Evolutionary conservation across 2,888 invertebrate species (phyloP), one percentile per base, ranked within the genome.

Genomic region (Polymixis lichenea): DNA sequence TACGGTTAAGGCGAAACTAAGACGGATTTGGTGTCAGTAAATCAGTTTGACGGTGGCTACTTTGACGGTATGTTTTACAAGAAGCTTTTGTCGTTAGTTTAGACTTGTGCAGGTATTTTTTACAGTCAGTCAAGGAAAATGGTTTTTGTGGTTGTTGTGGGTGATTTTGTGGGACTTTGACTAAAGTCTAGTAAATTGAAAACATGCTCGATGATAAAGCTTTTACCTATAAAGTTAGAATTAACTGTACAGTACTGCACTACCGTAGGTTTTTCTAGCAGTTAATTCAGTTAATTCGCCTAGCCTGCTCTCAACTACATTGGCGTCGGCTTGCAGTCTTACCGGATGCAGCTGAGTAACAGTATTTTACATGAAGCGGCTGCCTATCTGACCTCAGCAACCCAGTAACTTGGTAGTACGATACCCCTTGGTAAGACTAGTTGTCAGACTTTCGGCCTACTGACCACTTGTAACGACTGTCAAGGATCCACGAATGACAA

Each of bases 1-100:
- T 91, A 86, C 78, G 77, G 75, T 62, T 78, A 62, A 79, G 81
- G 69, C 69, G 38, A 76, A 82, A 64, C 68, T 80, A 61, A n/a
- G 38, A 74, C 65, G 43, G 69, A 51, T 77, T 84, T 60, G 58
- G 66, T 60, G 28, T 61, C 70, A 64, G 32, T 72, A 51, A 53
- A 53, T 55, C n/a, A 9, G 22, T 62, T 61, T 62, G 32, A 71
- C 17, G 56, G 46, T 71, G 53, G 53, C 53, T 72, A 28, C 38
- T 65, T 49, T 69, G 49, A 43, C 62, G 51, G 64, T 11, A 49
- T 56, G 38, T 53, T 61, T 28, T 65, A 65, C 53, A 60, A 72
- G 55, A 46, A 68, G 46, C 67, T 46, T 0, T 78, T 69, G 66
- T 72, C n/a, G 51, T 70, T 58, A 15, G 53, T 19, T 55, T 22